Evolutionary conservation across 2,888 invertebrate genomes (phyloP).

Genomic region (Thera britannica): DNA sequence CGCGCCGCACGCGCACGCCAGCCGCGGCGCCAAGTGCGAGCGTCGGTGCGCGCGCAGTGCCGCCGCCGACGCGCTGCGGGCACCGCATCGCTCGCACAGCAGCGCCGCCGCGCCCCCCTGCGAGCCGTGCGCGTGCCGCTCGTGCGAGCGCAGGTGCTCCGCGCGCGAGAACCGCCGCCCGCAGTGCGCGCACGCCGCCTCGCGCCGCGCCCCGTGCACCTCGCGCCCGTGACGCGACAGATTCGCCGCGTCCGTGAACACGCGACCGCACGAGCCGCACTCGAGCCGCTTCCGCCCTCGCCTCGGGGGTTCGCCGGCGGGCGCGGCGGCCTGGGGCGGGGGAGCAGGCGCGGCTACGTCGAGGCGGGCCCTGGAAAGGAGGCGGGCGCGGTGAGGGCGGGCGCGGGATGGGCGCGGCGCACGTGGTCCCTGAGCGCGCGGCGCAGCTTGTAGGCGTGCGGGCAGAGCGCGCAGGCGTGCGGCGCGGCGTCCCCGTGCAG

Average conservation of each 20-base stretch:
- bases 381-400: constrained; percentile 18
- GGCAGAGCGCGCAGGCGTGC: constrained; percentile 82
- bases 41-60: constrained; percentile 78
- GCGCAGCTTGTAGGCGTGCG: constrained; percentile 82
- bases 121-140: constrained; percentile 79
- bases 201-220: constrained; percentile 74
- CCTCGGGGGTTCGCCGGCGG: constrained; percentile 31
- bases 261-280: constrained; percentile 77
- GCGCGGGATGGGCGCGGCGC: constrained; percentile 49
- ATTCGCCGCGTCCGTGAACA: constrained; percentile 77
- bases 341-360: constrained; percentile 4
- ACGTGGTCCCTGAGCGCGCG: constrained; percentile 35
- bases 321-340: background rate
- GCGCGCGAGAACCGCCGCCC: constrained; percentile 21
- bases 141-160: constrained; percentile 62
- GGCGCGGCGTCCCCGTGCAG: constrained; percentile 84
- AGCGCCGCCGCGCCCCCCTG: constrained; percentile 56
- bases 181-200: constrained; percentile 68
- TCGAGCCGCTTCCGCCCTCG: constrained; percentile 67
- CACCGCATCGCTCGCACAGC: constrained; percentile 83
- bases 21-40: constrained; percentile 66
- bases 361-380: constrained; percentile 31
- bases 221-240: constrained; percentile 80
- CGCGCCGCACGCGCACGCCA: constrained; percentile 81
- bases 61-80: constrained; percentile 78